A percentile compares a stretch with the other conserved stretches of the same genome.
Conservation (phyloP, 2,797 vertebrate genomes). For the Rhinella marina region DNA sequence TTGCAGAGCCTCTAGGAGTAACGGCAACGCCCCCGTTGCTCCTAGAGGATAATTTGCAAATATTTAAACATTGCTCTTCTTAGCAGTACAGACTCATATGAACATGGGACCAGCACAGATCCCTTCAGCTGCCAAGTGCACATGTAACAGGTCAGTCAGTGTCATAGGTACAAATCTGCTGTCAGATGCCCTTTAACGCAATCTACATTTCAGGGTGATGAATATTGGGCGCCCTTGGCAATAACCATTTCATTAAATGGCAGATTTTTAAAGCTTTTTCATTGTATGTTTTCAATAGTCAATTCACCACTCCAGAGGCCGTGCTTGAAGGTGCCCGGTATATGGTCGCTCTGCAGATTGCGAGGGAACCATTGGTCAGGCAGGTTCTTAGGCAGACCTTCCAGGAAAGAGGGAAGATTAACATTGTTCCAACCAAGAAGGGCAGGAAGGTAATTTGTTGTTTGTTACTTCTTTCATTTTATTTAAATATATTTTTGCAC, state of each 20-base stretch:
- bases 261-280: background rate
- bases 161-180: too few species aligned
- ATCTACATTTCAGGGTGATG: background rate
- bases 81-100: too few species aligned
- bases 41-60: too few species aligned
- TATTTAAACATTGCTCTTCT: too few species aligned
- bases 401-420: conserved; percentile 96
- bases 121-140: too few species aligned
- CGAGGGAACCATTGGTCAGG: conserved; percentile 93
- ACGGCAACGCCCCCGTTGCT: too few species aligned
- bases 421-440: conserved; percentile 95
- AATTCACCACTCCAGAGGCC: conserved; percentile 88
- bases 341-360: conserved; percentile 98
- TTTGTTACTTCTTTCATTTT: background rate
- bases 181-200: too few species aligned
- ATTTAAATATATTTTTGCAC: background rate
- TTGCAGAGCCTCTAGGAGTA: too few species aligned
- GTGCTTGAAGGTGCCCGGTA: conserved; percentile 97
- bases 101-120: too few species aligned
- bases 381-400: conserved; percentile 97
- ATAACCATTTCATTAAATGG: background rate
- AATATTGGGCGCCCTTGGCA: background rate
- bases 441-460: conserved; percentile 87
- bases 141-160: too few species aligned
- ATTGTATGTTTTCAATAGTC: conserved; percentile 71